A percentile compares a stretch with the other conserved stretches of the same genome.
Conservation (phyloP, 1,140 invertebrate genomes). For the Drosophila micromelanica region DNA sequence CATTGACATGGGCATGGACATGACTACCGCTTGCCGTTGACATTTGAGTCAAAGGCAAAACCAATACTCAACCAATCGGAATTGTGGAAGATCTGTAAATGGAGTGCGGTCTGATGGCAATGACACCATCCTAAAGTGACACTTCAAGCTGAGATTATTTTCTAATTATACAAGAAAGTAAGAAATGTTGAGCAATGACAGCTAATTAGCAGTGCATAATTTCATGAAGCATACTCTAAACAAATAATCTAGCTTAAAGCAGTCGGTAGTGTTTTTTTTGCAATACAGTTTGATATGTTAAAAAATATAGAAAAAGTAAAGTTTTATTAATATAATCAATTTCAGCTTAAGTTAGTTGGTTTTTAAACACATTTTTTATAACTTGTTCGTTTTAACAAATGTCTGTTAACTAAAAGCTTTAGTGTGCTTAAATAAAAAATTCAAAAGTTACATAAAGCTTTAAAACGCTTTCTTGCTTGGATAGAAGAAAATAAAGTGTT, state of each 20-base stretch:
- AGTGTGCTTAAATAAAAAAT: background rate
- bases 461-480: no score
- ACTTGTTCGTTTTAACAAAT: background rate
- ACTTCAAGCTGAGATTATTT: background rate
- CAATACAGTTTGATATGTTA: no score
- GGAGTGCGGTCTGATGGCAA: background rate
- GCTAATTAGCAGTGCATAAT: background rate
- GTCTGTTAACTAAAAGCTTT: background rate
- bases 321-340: background rate
- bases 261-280: no score
- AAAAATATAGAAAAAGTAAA: no score
- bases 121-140: slow-evolving; percentile 10
- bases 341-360: no score
- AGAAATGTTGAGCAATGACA: background rate
- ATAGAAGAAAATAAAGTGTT: no score
- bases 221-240: no score
- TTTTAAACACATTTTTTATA: no score
- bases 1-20: slow-evolving; percentile 43
- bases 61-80: slow-evolving; percentile 52
- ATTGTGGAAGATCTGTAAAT: slow-evolving; percentile 16
- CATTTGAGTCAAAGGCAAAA: slow-evolving; percentile 71
- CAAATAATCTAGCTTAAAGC: no score
- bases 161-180: no score
- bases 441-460: no score
- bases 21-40: slow-evolving; percentile 64